Conservation (phyloP, 2,113 vertebrate species). For the Otocyon megalotis region DNA sequence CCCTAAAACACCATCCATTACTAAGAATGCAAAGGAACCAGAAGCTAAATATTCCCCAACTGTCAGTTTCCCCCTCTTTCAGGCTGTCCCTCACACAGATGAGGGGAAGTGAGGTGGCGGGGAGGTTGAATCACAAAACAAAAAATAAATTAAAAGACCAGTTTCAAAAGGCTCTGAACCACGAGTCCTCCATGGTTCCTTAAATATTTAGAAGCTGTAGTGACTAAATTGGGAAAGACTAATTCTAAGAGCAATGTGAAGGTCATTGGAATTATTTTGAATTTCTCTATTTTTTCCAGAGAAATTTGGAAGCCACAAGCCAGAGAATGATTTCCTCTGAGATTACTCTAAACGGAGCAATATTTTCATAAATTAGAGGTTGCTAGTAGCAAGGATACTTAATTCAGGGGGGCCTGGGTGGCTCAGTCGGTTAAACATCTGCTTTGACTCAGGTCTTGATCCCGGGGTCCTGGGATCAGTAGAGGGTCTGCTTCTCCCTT, state of each 20-base stretch:
- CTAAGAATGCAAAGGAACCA: constrained; percentile 9
- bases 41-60: background rate
- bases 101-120: background rate
- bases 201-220: background rate
- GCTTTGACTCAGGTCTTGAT: too few species aligned
- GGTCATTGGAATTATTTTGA: constrained; percentile 6
- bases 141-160: constrained; percentile 22
- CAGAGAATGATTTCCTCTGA: background rate
- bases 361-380: background rate
- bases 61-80: background rate
- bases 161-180: constrained; percentile 4
- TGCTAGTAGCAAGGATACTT: background rate
- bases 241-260: background rate
- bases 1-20: background rate
- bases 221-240: background rate
- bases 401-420: too few species aligned
- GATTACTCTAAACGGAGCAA: background rate
- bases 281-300: background rate
- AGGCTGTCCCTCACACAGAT: background rate
- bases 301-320: background rate
- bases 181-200: background rate
- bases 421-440: too few species aligned
- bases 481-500: too few species aligned
- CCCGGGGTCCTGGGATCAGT: too few species aligned
- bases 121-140: background rate